phyloP scores from a whole-genome alignment of 2,113 vertebrate genomes.

The Cyprinodon tularosa region DNA sequence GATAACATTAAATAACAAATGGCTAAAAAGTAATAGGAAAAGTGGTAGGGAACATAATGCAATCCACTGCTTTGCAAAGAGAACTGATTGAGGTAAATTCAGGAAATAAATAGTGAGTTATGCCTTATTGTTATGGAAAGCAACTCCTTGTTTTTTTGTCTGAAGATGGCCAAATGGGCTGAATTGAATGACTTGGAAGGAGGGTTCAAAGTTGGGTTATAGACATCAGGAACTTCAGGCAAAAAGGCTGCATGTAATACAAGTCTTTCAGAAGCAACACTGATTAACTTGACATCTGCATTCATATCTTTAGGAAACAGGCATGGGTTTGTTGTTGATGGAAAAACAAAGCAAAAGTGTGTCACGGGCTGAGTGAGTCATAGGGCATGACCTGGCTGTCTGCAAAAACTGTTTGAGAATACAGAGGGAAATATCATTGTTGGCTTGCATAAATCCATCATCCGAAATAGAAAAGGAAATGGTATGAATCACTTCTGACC shows the following conservation, averaged over 20 bases:
- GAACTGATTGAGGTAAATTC: rapidly evolving
- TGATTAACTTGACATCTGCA: neutral
- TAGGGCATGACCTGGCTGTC: neutral
- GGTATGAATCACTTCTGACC: neutral
- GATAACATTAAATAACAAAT: neutral
- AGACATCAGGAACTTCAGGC: neutral
- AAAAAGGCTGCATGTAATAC: neutral
- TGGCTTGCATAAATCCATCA: neutral
- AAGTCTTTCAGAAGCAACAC: neutral
- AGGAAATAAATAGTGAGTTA: neutral
- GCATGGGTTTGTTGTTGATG: neutral
- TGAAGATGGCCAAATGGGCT: neutral
- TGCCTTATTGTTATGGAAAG: neutral
- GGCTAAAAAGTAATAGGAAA: neutral
- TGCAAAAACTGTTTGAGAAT: neutral
- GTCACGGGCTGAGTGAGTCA: too few species aligned
- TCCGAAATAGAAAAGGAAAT: neutral
- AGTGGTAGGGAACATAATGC: neutral
- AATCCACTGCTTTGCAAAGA: neutral
- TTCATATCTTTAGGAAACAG: neutral
- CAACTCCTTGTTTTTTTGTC: rapidly evolving
- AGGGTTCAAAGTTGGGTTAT: neutral
- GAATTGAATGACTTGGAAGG: neutral
- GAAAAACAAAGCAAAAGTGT: neutral
- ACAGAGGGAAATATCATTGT: neutral